phyloP scores from a whole-genome alignment of 2,888 invertebrate species.

The Nasonia oneida region DNA sequence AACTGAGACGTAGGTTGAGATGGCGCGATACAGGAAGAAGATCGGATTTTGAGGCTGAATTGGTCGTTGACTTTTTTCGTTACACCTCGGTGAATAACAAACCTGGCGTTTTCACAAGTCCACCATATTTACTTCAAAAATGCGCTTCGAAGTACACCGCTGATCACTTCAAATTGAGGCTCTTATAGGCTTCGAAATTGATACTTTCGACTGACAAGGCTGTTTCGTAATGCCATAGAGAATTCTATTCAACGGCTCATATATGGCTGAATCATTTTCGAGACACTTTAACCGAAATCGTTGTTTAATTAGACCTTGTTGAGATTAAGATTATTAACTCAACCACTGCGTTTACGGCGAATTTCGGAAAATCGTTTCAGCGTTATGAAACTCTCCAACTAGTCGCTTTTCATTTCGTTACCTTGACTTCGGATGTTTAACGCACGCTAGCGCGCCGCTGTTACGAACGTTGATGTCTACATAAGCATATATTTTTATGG shows the following conservation, averaged over 20 bases:
- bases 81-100: background rate
- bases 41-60: background rate
- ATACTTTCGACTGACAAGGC: background rate
- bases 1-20: background rate
- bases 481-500: conserved; percentile 14
- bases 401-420: too few species aligned
- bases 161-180: background rate
- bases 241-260: background rate
- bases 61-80: background rate
- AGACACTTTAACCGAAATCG: background rate
- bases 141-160: background rate
- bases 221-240: background rate
- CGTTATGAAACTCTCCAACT: too few species aligned
- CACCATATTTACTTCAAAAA: background rate
- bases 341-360: too few species aligned
- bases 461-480: conserved; percentile 25
- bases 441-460: too few species aligned
- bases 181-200: background rate
- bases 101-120: background rate
- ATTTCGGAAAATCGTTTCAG: too few species aligned
- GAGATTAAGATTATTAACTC: background rate
- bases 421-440: too few species aligned
- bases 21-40: background rate
- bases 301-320: background rate
- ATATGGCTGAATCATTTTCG: background rate